Conservation (phyloP, 2,888 invertebrate species). For the Tupiocoris notatus region DNA sequence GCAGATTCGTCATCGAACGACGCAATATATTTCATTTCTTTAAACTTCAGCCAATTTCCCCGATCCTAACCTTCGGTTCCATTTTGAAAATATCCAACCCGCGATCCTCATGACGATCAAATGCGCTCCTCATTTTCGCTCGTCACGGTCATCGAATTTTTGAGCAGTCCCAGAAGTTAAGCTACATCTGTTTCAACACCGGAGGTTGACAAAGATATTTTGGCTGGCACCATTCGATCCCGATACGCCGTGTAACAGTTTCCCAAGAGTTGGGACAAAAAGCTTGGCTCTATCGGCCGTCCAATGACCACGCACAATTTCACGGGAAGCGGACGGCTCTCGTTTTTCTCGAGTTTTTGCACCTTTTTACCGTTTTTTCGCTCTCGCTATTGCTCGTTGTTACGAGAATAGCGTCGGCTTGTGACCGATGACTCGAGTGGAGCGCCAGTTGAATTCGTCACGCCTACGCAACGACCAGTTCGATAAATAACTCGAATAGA, state of each 20-base stretch:
- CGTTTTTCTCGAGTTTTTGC: neutral
- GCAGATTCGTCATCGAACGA: too few species aligned
- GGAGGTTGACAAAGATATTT: too few species aligned
- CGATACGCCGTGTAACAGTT: neutral
- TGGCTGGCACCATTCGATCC: neutral
- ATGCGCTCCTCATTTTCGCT: too few species aligned
- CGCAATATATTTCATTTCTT: too few species aligned
- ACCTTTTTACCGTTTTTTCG: neutral
- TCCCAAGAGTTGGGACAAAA: neutral
- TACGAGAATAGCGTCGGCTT: neutral
- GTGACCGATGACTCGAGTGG: neutral
- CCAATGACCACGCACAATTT: neutral
- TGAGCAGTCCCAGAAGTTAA: too few species aligned
- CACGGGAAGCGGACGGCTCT: neutral
- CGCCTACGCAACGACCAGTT: neutral
- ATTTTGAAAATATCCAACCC: too few species aligned
- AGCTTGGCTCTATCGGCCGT: neutral
- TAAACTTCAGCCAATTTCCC: too few species aligned
- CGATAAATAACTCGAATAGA: too few species aligned
- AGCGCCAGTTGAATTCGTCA: neutral
- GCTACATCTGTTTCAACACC: too few species aligned
- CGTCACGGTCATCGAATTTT: too few species aligned
- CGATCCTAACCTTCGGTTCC: too few species aligned
- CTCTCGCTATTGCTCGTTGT: neutral
- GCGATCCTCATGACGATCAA: too few species aligned